phyloP scores from a whole-genome alignment of 2,888 invertebrate genomes.

The Taenaris catops region DNA sequence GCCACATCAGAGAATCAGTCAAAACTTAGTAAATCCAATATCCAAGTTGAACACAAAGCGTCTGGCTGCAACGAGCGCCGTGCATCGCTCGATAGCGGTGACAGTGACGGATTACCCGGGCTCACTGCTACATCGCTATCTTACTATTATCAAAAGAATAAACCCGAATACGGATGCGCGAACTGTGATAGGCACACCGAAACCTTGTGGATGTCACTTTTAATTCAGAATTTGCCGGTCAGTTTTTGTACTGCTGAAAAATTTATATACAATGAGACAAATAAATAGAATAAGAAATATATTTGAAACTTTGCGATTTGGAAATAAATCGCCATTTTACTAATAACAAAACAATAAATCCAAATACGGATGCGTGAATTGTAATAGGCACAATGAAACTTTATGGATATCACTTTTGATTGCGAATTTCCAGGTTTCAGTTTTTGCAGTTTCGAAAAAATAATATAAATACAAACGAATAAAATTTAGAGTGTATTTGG shows the following conservation, averaged over 20 bases:
- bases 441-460: no score
- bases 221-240: background rate
- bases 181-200: constrained; percentile 12
- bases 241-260: no score
- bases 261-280: no score
- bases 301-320: no score
- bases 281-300: no score
- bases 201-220: background rate
- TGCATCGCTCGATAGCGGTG: constrained; percentile 72
- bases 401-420: background rate
- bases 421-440: background rate
- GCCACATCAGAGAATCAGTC: constrained; percentile 44
- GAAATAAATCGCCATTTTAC: constrained; percentile 29
- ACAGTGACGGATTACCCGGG: constrained; percentile 67
- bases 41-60: constrained; percentile 60
- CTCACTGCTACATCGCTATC: constrained; percentile 30
- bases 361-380: constrained; percentile 20
- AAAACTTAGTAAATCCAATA: constrained; percentile 70
- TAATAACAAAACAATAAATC: constrained; percentile 28
- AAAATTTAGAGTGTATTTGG: no score
- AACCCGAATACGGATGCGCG: constrained; percentile 21
- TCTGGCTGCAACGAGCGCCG: constrained; percentile 44
- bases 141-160: constrained; percentile 29
- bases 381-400: constrained; percentile 7
- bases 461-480: no score